Evolutionary conservation across 1,140 invertebrate genomes (phyloP).

Genomic region (Centruroides vittatus): DNA sequence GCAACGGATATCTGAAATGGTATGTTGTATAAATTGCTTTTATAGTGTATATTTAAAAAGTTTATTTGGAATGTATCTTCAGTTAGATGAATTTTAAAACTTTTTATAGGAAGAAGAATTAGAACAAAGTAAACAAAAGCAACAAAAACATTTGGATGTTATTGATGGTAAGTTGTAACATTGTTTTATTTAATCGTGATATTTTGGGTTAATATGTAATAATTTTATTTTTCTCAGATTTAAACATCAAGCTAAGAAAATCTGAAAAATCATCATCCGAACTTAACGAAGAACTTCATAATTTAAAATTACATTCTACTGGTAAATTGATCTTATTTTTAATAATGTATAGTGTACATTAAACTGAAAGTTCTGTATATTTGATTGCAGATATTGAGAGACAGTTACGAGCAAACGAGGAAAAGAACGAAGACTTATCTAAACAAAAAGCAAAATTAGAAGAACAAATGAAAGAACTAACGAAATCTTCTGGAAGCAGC

Average conservation of each 20-base stretch:
- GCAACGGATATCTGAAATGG: conserved; percentile 8
- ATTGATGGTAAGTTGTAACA: neutral
- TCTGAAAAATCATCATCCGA: neutral
- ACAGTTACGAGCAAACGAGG: neutral
- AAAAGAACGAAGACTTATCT: neutral
- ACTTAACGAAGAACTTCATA: neutral
- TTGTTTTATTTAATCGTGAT: neutral
- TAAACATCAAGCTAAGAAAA: neutral
- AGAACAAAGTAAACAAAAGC: conserved; percentile 17
- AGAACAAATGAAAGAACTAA: neutral
- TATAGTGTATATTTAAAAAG: too few relatives aligned
- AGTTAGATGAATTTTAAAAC: neutral
- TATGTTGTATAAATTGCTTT: neutral
- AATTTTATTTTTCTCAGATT: neutral
- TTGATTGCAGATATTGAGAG: neutral
- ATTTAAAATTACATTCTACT: neutral
- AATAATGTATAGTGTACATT: neutral
- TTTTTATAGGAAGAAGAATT: conserved; percentile 25
- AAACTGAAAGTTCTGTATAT: neutral
- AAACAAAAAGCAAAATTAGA: neutral
- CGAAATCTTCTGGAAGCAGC: neutral
- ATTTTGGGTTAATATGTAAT: too few relatives aligned
- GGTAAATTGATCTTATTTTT: neutral
- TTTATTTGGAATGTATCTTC: too few relatives aligned
- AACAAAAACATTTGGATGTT: conserved; percentile 25